Base-by-base conservation (phyloP, 2,797 vertebrate genomes). In the Helostoma temminkii region DNA sequence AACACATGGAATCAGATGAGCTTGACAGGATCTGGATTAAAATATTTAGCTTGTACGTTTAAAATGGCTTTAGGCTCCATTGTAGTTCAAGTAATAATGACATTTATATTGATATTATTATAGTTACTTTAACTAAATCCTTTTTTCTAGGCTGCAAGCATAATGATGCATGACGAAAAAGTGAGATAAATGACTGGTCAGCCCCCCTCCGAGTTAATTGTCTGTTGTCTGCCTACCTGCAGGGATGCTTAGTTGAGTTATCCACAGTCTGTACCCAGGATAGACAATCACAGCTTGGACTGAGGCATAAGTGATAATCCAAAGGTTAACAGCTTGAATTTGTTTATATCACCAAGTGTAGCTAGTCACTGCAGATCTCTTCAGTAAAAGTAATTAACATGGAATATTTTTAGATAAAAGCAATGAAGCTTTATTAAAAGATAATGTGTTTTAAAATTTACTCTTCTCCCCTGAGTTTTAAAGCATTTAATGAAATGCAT, bases 191-290 rank as follows among this genome's bases (percentile, higher is more conserved):
- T 6, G 21, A 61, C 57, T 46, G 18, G 30, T 41, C 66, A 14
- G 26, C 12, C 25, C 50, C 61, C 62, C 28, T 39, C 46, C n/a
- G 49, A 71, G 66, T 45, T n/a, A 43, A 36, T 21, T 49, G 26
- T 59, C 42, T 71, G 39, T 58, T 50, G 66, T 66, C 56, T 62
- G 50, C 16, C 60, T 39, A 48, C 53, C 61, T 65, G 68, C 68
- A 62, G 72, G 54, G 56, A 57, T 28, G 43, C 18, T 62, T 47
- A 41, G 42, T 36, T 19, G 6, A 45, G 30, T 72, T 43, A 39
- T 37, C 50, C 15, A n/a, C 26, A 1, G 18, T 64, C 56, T 80
- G 47, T 41, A 56, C 32, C 12, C 28, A 22, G 49, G 15, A 57
- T 11, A 26, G 54, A 67, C 47, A 26, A 41, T 56, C 60, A 50